These are phyloP conservation scores for Butorides virescens DNA, from an alignment of 2,113 vertebrate species.

Conservation along the genomic window DNA sequence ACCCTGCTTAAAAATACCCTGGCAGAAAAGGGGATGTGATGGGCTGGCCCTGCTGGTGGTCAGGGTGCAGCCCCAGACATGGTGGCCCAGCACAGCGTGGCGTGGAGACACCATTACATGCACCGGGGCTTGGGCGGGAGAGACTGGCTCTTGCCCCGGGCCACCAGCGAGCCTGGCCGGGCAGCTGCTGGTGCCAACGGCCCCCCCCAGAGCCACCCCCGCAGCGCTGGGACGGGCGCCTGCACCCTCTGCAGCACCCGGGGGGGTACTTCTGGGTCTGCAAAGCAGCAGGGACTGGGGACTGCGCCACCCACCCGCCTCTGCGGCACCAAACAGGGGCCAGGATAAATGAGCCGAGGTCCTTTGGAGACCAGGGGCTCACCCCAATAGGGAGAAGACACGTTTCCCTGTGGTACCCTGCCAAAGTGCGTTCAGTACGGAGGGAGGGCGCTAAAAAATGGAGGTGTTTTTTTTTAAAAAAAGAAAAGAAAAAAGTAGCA, in stretches of 20 bases:
- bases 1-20: neutral
- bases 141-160: fast-evolving
- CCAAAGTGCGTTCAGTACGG: neutral
- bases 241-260: fast-evolving
- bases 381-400: neutral
- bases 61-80: fast-evolving
- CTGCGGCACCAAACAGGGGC: neutral
- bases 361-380: neutral
- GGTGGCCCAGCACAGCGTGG: fast-evolving
- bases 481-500: neutral
- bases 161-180: fast-evolving
- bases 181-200: fast-evolving
- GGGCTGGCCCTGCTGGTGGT: neutral
- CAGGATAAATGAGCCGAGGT: fast-evolving
- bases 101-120: neutral
- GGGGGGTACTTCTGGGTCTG: neutral
- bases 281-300: neutral
- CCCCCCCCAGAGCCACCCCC: neutral
- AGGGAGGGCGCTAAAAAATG: neutral
- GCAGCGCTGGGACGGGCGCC: fast-evolving
- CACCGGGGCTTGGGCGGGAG: fast-evolving
- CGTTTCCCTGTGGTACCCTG: neutral
- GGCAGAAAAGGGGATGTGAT: neutral
- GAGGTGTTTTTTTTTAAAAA: too few species aligned
- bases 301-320: fast-evolving